Conservation (phyloP, 2,113 vertebrate species). For the Sturnus vulgaris region DNA sequence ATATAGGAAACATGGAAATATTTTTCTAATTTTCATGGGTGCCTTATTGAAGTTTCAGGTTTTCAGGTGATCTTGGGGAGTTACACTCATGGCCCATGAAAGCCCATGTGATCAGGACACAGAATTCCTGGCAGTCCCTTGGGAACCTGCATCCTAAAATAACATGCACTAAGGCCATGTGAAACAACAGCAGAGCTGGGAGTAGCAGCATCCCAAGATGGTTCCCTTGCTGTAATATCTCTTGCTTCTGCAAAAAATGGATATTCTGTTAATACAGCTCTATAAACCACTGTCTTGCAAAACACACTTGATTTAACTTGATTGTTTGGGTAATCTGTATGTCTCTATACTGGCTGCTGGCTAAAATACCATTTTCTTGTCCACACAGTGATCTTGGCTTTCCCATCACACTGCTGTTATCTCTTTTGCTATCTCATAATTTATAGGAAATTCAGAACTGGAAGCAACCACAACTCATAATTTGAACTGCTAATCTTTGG, state of each 20-base stretch:
- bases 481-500: constrained; percentile 55
- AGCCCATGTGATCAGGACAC: neutral
- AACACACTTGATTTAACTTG: neutral
- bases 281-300: neutral
- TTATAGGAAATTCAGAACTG: constrained; percentile 54
- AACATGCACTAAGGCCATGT: neutral
- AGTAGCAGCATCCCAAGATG: neutral
- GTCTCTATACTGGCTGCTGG: neutral
- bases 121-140: neutral
- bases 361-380: neutral
- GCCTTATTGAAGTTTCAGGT: neutral
- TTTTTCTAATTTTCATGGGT: neutral
- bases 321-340: neutral
- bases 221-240: neutral
- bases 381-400: neutral
- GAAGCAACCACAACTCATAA: constrained; percentile 35
- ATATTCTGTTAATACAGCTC: neutral
- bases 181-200: neutral
- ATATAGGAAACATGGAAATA: neutral
- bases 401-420: neutral
- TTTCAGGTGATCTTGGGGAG: neutral
- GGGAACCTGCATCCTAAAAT: neutral
- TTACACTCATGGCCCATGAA: neutral
- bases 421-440: neutral
- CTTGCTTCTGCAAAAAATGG: neutral